Conservation (phyloP, 2,113 vertebrate species). For the Perca flavescens region DNA sequence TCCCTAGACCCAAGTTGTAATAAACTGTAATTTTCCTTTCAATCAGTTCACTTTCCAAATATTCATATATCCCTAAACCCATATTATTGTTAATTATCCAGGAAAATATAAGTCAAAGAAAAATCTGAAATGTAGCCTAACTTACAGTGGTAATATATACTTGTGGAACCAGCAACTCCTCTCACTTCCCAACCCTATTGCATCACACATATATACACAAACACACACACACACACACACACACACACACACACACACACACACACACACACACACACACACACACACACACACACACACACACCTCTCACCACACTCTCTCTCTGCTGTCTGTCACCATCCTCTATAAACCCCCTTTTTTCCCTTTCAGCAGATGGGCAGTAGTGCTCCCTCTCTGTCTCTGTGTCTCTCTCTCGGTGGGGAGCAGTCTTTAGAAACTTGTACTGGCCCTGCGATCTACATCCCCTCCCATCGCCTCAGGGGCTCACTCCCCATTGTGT, state of each 20-base stretch:
- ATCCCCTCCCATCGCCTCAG: constrained; percentile 70
- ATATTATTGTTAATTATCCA: neutral
- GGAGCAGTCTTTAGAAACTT: constrained; percentile 77
- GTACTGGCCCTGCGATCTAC: constrained; percentile 62
- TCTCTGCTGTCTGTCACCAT: constrained; percentile 48
- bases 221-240: no score
- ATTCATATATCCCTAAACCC: no score
- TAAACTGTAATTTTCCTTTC: neutral
- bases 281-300: constrained; percentile 9
- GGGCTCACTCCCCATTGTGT: constrained; percentile 73
- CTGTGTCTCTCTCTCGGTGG: constrained; percentile 54
- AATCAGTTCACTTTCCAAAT: neutral
- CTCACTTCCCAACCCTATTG: neutral
- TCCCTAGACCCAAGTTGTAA: neutral
- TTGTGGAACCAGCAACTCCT: neutral
- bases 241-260: neutral
- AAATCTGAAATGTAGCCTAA: no score
- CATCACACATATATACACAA: neutral
- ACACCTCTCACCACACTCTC: constrained; percentile 19
- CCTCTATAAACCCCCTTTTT: constrained; percentile 19
- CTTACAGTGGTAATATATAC: neutral
- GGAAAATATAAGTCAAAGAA: neutral
- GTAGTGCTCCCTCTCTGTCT: constrained; percentile 54
- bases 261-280: constrained; percentile 18
- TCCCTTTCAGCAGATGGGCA: constrained; percentile 80